A percentile compares a stretch with the other conserved stretches of the same genome.
Conservation (phyloP, 2,113 vertebrate species). For the Scomber scombrus region DNA sequence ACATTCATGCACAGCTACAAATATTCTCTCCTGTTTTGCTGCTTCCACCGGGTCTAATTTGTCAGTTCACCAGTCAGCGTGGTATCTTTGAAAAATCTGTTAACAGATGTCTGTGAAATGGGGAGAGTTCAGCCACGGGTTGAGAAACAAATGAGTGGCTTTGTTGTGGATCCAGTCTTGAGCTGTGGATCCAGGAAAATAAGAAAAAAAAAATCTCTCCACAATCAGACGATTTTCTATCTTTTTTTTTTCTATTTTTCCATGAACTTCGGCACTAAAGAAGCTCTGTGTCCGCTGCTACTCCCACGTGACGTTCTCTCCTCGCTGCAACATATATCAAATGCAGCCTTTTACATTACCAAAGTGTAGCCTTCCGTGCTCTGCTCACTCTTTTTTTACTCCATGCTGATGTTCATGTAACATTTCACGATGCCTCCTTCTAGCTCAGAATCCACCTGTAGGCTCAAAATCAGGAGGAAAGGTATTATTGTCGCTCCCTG, state of each 20-base stretch:
- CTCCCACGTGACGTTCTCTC: too few species aligned
- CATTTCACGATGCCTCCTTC: background rate
- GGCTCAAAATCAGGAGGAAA: background rate
- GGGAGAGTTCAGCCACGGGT: background rate
- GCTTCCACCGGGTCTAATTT: background rate
- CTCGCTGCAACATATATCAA: too few species aligned
- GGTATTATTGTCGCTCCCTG: too few species aligned
- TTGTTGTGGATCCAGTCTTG: background rate
- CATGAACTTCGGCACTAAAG: background rate
- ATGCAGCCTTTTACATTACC: too few species aligned
- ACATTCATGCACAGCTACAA: background rate
- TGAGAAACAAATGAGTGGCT: background rate
- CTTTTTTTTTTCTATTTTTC: too few species aligned
- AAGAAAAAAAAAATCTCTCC: too few species aligned
- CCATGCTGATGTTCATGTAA: background rate
- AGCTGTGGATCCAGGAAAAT: background rate
- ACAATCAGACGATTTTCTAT: too few species aligned
- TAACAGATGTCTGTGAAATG: slow-evolving; percentile 13
- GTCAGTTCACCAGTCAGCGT: background rate
- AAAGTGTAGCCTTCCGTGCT: too few species aligned
- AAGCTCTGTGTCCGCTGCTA: too few species aligned
- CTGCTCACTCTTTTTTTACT: too few species aligned
- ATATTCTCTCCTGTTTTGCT: background rate
- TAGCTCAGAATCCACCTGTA: background rate
- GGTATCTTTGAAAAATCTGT: background rate